These are phyloP conservation scores for Ruditapes philippinarum DNA, from an alignment of 1,140 invertebrate genomes.

Conservation along the genomic window DNA sequence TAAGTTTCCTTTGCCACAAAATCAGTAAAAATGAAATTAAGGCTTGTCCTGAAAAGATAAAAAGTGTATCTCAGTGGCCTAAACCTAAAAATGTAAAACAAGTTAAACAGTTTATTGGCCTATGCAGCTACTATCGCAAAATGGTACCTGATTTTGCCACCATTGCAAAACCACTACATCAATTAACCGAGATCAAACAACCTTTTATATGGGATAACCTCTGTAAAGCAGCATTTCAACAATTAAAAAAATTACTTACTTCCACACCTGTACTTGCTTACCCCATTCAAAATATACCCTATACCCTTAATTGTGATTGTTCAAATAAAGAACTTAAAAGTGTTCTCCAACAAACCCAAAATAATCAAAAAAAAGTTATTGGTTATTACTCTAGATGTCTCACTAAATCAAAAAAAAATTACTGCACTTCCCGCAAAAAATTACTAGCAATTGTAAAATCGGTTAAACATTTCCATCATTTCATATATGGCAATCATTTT, in stretches of 20 bases:
- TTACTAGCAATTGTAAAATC: neutral
- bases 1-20: constrained; percentile 8
- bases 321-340: neutral
- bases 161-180: constrained; percentile 34
- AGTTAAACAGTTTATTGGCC: constrained; percentile 28
- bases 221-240: neutral
- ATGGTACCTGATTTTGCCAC: constrained; percentile 15
- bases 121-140: constrained; percentile 32
- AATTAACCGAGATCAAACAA: constrained; percentile 4
- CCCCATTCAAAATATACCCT: neutral
- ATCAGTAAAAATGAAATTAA: neutral
- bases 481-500: constrained; percentile 8
- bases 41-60: neutral
- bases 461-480: constrained; percentile 22
- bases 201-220: constrained; percentile 9
- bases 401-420: constrained; percentile 13
- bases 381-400: constrained; percentile 2
- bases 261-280: neutral
- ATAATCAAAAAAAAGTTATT: neutral
- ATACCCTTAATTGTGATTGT: constrained; percentile 23
- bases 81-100: neutral
- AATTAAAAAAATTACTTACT: constrained; percentile 15
- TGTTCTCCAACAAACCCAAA: neutral
- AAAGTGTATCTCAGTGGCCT: neutral
- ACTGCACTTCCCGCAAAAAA: neutral